Evolutionary conservation across 2,113 vertebrate genomes (phyloP).

Genomic region (Setophaga petechia): DNA sequence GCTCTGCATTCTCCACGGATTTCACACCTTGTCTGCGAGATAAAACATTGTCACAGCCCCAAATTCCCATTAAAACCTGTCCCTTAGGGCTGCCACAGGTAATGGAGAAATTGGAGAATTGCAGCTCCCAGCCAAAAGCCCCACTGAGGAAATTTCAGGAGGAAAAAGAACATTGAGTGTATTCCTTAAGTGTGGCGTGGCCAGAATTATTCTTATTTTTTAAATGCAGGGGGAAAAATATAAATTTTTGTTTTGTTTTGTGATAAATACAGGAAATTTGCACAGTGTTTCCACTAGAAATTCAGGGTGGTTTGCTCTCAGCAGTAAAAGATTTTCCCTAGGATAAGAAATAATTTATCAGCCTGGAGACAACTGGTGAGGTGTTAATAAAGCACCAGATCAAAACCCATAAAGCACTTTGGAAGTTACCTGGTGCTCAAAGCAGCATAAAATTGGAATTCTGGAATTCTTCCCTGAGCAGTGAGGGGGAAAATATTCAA

Average conservation of each 20-base stretch:
- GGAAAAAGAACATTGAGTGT: not conserved
- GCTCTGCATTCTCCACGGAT: not conserved
- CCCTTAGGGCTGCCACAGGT: not conserved
- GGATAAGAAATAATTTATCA: not conserved
- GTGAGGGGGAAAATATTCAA: not conserved
- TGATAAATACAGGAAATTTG: not conserved
- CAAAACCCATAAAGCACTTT: not conserved
- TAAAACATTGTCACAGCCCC: not conserved
- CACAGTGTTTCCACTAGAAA: not conserved
- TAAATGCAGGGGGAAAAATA: not conserved
- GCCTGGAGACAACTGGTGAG: not conserved
- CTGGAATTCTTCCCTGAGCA: not conserved
- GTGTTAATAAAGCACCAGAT: not conserved
- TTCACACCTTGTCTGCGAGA: not conserved
- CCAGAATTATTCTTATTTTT: slow-evolving; percentile 29
- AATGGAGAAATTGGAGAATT: not conserved
- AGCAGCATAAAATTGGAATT: not conserved
- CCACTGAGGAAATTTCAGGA: not conserved
- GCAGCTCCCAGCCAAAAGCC: not conserved
- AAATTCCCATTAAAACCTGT: not conserved
- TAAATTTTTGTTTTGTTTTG: not conserved
- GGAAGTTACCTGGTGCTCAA: not conserved
- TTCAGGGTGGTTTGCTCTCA: not conserved
- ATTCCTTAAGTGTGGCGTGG: not conserved
- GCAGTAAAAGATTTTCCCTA: not conserved